Base-by-base conservation (phyloP, 1,140 invertebrate genomes). In the Maniola jurtina region DNA sequence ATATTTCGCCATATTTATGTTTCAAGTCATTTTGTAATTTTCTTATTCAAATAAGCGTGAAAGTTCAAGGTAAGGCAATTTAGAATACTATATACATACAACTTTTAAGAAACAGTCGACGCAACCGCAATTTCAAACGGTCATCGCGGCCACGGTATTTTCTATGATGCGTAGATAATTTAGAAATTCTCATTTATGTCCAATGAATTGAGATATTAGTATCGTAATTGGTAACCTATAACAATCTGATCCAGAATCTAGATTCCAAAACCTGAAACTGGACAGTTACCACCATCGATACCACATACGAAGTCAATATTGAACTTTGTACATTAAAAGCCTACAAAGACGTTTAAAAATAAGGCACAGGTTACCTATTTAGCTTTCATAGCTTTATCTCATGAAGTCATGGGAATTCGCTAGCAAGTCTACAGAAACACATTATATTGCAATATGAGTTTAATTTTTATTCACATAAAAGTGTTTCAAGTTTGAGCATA, bases 21-120 rank as follows among this genome's bases (percentile, higher is more conserved):
- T 52, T 52, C 48, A 52, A 52, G 8, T 10, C 7, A 25, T 52
- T 16, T 52, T 52, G 48, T 52, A 52, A 52, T 52, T 16, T 16
- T 16, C 5, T 25, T 48, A 40, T 40, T n/a, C 45, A 45, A 58
- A 64, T 57, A 47, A 48, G n/a, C 10, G 42, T 45, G 55, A 64
- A 15, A 57, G 33, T 64, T 58, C 62, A 64, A 64, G 62, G 62
- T 16, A 16, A 64, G 34, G 42, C 11, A 35, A 34, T 34, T n/a
- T 11, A 56, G 42, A 52, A 16, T 16, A 25, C 25, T 25, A 25
- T 25, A 25, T 4, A 16, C 48, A 25, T 4, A 16, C 48, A 34
- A 55, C 11, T 55, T 42, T 42, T 63, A 16, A 55, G 7, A 63
- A 62, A 62, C 48, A 8, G 61, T 40, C 15, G 36, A 54, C n/a